Base-by-base conservation (phyloP, 1,140 invertebrate genomes). In the Drosophila aff. region DNA sequence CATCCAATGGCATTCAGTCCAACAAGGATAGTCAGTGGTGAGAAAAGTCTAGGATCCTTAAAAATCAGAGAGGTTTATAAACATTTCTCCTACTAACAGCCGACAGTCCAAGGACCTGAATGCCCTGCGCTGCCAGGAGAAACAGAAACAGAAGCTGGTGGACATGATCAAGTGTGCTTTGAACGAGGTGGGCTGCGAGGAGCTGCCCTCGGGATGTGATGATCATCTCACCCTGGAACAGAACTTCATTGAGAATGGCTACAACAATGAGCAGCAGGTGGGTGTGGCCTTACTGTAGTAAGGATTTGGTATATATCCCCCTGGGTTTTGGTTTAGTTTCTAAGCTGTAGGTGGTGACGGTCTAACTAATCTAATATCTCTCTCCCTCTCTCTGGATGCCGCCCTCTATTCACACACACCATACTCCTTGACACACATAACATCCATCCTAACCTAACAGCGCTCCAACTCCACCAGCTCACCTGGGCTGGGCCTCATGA, bases 141-240 rank as follows among this genome's bases (percentile, higher is more conserved):
- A 96, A 58, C 97, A 97, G 91, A 95, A 97, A 83, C 95, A 96
- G 40, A 95, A 95, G 72, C 96, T 98, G 91, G 95, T 96, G 7
- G 96, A 98, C 77, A 94, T 97, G 74, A 97, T 98, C 61, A 95
- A 96, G 74, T 94, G 95, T 40, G 96, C 97, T n/a, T 93, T 98
- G 40, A 96, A 96, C 67, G 96, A 97, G 91, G 94, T 98, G 7
- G 97, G 97, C 38, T 97, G 97, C 79, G 96, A 97, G 92, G 96
- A 97, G 93, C 95, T 97, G 47, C 97, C 97, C 31, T 95, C 95
- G n/a, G 97, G 96, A 50, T 96, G 97, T 91, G 97, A 97, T 78
- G 94, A 95, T 83, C 92, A 92, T 52, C 91, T 96, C 36, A 94
- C 95, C 2, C 94, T 96, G 69, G 95, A 96, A 84, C 93, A 93